A percentile compares a stretch with the other conserved stretches of the same genome.
Evolutionary conservation across 2,888 invertebrate genomes (phyloP).

Genomic region (Phaedon cochleariae): DNA sequence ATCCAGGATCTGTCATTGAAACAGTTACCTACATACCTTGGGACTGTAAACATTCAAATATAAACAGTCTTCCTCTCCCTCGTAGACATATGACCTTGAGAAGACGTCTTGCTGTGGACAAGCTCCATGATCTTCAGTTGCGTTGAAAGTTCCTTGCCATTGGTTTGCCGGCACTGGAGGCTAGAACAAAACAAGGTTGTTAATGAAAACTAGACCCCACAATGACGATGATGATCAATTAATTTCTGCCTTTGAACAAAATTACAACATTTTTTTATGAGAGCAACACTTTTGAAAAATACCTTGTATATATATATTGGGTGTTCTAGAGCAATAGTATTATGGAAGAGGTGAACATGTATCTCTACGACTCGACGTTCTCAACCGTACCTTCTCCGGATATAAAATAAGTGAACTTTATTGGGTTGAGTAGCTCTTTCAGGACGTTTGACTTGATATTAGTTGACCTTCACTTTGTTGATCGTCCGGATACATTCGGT

Average conservation of each 20-base stretch:
- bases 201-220: too few relatives aligned
- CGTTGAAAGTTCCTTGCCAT: constrained; percentile 73
- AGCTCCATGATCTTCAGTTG: constrained; percentile 70
- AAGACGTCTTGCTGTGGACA: constrained; percentile 84
- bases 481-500: not conserved
- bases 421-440: not conserved
- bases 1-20: too few relatives aligned
- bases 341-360: too few relatives aligned
- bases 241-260: not conserved
- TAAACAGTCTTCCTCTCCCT: constrained; percentile 84
- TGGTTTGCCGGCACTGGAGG: constrained; percentile 69
- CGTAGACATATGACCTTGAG: constrained; percentile 69
- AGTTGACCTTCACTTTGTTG: not conserved
- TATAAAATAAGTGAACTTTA: not conserved
- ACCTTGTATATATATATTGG: too few relatives aligned
- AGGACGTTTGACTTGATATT: not conserved
- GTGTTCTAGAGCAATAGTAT: too few relatives aligned
- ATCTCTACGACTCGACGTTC: too few relatives aligned
- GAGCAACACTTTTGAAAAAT: too few relatives aligned
- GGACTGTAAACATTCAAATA: constrained; percentile 78
- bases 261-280: too few relatives aligned
- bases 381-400: not conserved
- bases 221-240: too few relatives aligned
- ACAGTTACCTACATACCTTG: constrained; percentile 50
- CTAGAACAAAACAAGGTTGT: constrained; percentile 58